Evolutionary conservation across 2,888 invertebrate species (phyloP).

Genomic region (Tinea semifulvella): DNA sequence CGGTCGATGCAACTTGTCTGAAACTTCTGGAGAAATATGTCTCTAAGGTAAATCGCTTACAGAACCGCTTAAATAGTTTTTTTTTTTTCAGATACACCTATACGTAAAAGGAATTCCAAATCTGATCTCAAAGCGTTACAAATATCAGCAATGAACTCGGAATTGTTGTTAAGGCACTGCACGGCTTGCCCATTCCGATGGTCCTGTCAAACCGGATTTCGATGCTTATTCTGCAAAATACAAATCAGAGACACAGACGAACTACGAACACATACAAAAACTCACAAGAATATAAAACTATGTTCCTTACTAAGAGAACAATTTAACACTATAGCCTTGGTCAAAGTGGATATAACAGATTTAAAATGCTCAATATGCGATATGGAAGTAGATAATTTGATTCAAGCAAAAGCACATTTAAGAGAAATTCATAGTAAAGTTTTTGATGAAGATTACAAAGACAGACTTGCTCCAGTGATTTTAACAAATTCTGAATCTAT

Average conservation of each 20-base stretch:
- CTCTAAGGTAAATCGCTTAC: no score
- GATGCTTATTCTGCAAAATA: constrained; percentile 11
- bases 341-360: constrained; percentile 12
- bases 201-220: constrained; percentile 1
- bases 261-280: not conserved
- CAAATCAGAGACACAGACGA: not conserved
- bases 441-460: no score
- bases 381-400: not conserved
- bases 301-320: not conserved
- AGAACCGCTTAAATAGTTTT: no score
- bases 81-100: no score
- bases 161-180: not conserved
- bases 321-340: not conserved
- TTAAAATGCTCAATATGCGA: constrained; percentile 7
- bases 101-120: no score
- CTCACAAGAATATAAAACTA: not conserved
- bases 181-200: constrained; percentile 6
- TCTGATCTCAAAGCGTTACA: no score
- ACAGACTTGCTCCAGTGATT: no score
- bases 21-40: no score
- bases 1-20: no score
- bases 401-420: not conserved
- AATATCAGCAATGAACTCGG: constrained; percentile 8
- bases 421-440: not conserved
- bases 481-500: no score